Percentiles rank a stretch among this genome's conserved stretches.
phyloP scores from a whole-genome alignment of 2,888 invertebrate genomes.

The Drosophila lacicola region DNA sequence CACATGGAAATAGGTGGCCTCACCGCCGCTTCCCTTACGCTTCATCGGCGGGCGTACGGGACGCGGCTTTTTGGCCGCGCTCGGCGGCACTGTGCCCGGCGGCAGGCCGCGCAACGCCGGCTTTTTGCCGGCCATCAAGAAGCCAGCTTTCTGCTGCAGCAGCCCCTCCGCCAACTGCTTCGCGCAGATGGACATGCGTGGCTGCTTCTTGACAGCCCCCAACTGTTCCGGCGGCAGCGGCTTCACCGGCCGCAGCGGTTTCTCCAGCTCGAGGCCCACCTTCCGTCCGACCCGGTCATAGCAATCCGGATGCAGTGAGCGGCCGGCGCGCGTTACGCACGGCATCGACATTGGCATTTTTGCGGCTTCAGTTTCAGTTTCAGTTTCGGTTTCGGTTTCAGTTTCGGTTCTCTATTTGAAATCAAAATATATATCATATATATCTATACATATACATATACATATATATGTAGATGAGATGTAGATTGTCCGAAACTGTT shows the following conservation, averaged over 20 bases:
- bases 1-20: conserved; percentile 65
- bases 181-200: conserved; percentile 28
- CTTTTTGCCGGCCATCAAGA: not conserved
- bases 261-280: conserved; percentile 44
- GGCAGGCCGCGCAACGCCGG: conserved; percentile 37
- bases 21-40: conserved; percentile 40
- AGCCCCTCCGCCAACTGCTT: conserved; percentile 39
- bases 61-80: not conserved
- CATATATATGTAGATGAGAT: not conserved
- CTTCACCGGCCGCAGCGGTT: conserved; percentile 13
- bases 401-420: not conserved
- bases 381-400: not conserved
- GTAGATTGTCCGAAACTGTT: not conserved
- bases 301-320: conserved; percentile 51
- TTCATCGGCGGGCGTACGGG: conserved; percentile 16
- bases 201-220: conserved; percentile 19
- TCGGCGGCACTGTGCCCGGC: conserved; percentile 59
- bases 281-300: conserved; percentile 52
- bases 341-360: conserved; percentile 50
- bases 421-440: not conserved
- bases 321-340: conserved; percentile 40
- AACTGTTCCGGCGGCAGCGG: not conserved
- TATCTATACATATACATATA: not conserved
- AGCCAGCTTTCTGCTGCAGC: conserved; percentile 21
- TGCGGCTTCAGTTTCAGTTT: not conserved